A percentile compares a stretch with the other conserved stretches of the same genome.
Evolutionary conservation across 2,113 vertebrate species (phyloP).

Genomic region (Sander lucioperca): DNA sequence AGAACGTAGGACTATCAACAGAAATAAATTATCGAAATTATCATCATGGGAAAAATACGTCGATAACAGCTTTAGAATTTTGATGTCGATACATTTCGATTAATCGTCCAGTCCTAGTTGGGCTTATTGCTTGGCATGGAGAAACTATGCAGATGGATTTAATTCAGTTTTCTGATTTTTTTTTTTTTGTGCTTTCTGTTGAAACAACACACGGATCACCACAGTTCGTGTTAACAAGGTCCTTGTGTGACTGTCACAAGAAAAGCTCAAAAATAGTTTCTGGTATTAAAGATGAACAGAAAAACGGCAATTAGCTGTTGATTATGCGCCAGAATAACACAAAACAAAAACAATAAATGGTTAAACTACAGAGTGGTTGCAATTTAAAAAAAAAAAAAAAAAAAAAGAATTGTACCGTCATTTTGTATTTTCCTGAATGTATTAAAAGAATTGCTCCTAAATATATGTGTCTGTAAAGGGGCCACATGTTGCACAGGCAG

Average conservation of each 20-base stretch:
- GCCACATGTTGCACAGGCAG: background rate
- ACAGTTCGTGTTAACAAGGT: background rate
- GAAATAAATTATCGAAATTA: too few species aligned
- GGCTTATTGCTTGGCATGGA: background rate
- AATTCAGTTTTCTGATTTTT: background rate
- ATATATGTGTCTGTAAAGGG: background rate
- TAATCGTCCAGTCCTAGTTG: too few species aligned
- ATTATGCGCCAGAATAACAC: background rate
- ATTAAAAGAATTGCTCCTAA: too few species aligned
- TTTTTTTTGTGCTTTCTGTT: background rate
- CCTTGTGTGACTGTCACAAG: background rate
- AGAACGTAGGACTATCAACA: too few species aligned
- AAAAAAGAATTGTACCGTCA: too few species aligned
- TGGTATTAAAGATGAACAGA: background rate
- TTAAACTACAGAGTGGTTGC: background rate
- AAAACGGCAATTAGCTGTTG: background rate
- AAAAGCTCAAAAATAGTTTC: background rate
- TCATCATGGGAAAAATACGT: too few species aligned
- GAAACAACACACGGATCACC: background rate
- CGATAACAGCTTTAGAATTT: too few species aligned
- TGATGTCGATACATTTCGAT: too few species aligned
- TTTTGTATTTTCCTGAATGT: background rate
- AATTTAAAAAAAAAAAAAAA: too few species aligned
- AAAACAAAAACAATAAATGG: background rate
- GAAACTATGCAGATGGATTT: background rate